Evolutionary conservation across 2,888 invertebrate genomes (phyloP).

Genomic region (Heliconius ismenius): DNA sequence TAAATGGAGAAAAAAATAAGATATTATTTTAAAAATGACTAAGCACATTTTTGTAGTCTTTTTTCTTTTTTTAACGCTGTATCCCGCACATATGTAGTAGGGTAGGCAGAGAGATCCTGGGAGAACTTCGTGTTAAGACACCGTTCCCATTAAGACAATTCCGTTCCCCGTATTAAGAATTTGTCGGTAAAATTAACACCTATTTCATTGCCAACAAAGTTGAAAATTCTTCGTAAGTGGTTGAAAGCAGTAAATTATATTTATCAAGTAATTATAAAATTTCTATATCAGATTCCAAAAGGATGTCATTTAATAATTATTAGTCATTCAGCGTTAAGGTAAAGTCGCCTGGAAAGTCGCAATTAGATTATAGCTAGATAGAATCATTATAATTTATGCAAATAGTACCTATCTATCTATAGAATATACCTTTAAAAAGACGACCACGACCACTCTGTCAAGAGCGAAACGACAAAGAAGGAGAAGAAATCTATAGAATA

Average conservation of each 20-base stretch:
- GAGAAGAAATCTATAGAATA: background rate
- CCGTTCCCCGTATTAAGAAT: too few species aligned
- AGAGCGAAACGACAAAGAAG: too few species aligned
- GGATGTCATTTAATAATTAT: conserved; percentile 32
- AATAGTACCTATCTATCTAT: background rate
- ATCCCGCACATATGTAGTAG: too few species aligned
- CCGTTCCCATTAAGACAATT: too few species aligned
- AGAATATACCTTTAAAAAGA: too few species aligned
- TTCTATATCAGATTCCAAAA: conserved; percentile 30
- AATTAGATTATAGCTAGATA: conserved; percentile 23
- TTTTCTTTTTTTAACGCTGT: too few species aligned
- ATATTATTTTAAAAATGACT: too few species aligned
- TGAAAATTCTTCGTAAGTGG: conserved; percentile 3
- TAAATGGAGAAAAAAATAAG: too few species aligned
- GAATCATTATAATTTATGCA: conserved; percentile 16
- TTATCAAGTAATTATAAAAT: conserved; percentile 26
- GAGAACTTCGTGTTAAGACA: too few species aligned
- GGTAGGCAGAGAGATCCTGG: too few species aligned
- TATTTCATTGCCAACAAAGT: background rate
- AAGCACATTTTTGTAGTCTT: too few species aligned
- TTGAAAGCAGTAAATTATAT: conserved; percentile 20
- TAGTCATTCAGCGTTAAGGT: conserved; percentile 31
- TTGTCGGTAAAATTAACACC: background rate
- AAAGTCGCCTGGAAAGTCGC: conserved; percentile 30
- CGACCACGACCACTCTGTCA: too few species aligned